A percentile compares a stretch with the other conserved stretches of the same genome.
Evolutionary conservation across 2,113 vertebrate species (phyloP).

Genomic region (Podarcis muralis): DNA sequence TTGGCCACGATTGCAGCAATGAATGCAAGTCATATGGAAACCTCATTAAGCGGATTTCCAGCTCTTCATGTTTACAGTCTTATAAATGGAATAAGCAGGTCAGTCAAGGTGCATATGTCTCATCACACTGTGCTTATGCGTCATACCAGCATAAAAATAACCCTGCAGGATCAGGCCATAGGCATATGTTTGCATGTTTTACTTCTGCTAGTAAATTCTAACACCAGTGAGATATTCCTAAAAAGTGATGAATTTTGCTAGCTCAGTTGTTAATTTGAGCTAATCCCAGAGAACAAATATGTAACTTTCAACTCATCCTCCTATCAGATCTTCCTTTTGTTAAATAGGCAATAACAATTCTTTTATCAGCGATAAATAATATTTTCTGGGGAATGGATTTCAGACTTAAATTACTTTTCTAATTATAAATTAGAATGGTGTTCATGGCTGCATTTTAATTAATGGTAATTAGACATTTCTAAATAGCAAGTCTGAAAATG

Average conservation of each 20-base stretch:
- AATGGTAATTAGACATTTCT: conserved; percentile 11
- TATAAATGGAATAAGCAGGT: conserved; percentile 1
- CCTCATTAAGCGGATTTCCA: not conserved
- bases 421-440: conserved; percentile 27
- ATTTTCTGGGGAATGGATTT: conserved; percentile 27
- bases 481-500: conserved; percentile 1
- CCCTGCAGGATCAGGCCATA: no score
- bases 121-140: not conserved
- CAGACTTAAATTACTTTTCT: conserved; percentile 17
- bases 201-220: conserved; percentile 5
- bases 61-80: not conserved
- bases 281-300: conserved; percentile 30
- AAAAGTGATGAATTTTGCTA: conserved; percentile 34
- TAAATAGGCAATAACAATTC: not conserved
- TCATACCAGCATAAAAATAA: no score
- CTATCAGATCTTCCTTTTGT: conserved; percentile 4
- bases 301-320: not conserved
- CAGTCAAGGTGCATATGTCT: not conserved
- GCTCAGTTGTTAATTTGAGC: conserved; percentile 31
- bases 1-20: not conserved
- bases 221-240: conserved; percentile 18
- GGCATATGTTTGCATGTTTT: not conserved
- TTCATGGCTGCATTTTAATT: not conserved
- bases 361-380: conserved; percentile 44
- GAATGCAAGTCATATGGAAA: not conserved